Base-by-base conservation (phyloP, 2,113 vertebrate species). In the Dasyornis broadbenti region DNA sequence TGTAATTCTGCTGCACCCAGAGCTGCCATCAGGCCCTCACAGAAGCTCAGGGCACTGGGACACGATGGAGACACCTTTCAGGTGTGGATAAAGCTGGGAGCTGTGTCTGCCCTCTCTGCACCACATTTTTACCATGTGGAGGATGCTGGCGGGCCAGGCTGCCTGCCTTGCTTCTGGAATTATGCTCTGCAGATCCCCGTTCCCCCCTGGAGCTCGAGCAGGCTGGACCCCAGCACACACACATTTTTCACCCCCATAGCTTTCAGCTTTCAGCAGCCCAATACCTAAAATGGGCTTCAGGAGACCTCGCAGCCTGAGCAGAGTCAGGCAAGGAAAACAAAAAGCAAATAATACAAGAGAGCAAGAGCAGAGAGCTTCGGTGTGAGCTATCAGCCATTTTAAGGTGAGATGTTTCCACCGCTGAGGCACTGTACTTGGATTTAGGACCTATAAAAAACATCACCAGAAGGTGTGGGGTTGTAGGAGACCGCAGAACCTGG, bases 381-480 rank as follows among this genome's bases (percentile, higher is more conserved):
- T 6, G 56, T 8, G 83, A 96, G 60, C 87, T 57, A 81, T 64
- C 94, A 93, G 85, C 94, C 94, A 93, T 96, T 82, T 85, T 79
- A 77, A 93, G 92, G 96, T 64, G 90, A 92, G 94, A 61, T 42
- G 94, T 61, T 88, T 35, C 82, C 95, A 72, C 53, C n/a, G 95
- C 90, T 70, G 77, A 89, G 42, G 64, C 14, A 5, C 72, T 27
- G 42, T 2, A 2, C 68, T 50, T 61, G 24, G 30, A 71, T 75
- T 84, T 52, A 81, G 89, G 81, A 39, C 95, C 90, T 78, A 66
- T 44, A 90, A 93, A 94, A 90, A 76, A 11, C 89, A 50, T 3
- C n/a, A 54, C 10, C 95, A 92, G 95, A 91, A 95, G 95, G 93
- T 63, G 90, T 84, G 92, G 93, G 95, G 89, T 44, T 75, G 92